A percentile compares a stretch with the other conserved stretches of the same genome.
Evolutionary conservation across 2,797 vertebrate species (phyloP).

Genomic region (Darevskia mixta): DNA sequence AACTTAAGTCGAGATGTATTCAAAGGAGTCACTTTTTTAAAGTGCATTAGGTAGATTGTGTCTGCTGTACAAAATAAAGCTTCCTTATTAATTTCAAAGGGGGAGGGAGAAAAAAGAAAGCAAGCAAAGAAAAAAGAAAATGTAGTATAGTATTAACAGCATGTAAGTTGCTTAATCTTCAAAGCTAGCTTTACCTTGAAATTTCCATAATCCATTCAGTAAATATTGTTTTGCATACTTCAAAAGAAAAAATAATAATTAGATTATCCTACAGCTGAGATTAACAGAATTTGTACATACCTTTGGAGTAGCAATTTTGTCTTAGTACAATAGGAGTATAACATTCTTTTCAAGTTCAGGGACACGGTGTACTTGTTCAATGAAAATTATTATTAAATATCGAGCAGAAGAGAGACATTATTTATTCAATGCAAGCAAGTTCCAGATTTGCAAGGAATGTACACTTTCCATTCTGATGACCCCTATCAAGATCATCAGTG

Average conservation of each 20-base stretch:
- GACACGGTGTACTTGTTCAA: slow-evolving; percentile 40
- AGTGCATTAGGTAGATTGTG: neutral
- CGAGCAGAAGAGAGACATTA: slow-evolving; percentile 36
- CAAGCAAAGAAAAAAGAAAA: neutral
- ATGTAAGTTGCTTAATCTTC: slow-evolving; percentile 69
- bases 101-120: slow-evolving; percentile 1
- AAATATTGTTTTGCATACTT: slow-evolving; percentile 70
- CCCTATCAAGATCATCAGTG: neutral
- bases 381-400: slow-evolving; percentile 51
- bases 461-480: neutral
- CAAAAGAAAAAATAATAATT: slow-evolving; percentile 71
- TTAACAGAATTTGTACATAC: slow-evolving; percentile 63
- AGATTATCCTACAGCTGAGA: slow-evolving; percentile 64
- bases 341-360: slow-evolving; percentile 51
- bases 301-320: slow-evolving; percentile 50
- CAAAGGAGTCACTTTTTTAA: slow-evolving; percentile 17
- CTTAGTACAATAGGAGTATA: slow-evolving; percentile 60
- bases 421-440: slow-evolving; percentile 8
- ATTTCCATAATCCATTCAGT: slow-evolving; percentile 63
- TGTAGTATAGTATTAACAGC: slow-evolving; percentile 50
- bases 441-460: neutral
- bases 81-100: slow-evolving; percentile 41
- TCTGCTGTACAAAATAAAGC: slow-evolving; percentile 46
- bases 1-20: slow-evolving; percentile 23
- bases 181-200: slow-evolving; percentile 70